Evolutionary conservation across 2,797 vertebrate genomes (phyloP).

Genomic region (Peromyscus aztecus): DNA sequence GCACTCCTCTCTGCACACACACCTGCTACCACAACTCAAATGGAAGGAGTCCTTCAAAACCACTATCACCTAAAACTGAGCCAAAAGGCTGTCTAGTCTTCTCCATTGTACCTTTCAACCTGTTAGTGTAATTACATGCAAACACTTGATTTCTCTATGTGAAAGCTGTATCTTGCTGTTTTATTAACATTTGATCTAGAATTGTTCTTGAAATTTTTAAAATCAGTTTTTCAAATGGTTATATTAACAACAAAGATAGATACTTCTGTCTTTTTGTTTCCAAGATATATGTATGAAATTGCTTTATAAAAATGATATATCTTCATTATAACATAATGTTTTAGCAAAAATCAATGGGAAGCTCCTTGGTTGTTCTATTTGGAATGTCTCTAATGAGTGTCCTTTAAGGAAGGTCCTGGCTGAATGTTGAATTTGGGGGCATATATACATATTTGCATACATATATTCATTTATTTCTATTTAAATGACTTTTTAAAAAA

Average conservation of each 20-base stretch:
- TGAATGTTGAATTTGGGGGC: neutral
- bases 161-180: neutral
- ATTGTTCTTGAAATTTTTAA: conserved; percentile 12
- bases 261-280: neutral
- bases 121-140: neutral
- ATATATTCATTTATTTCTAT: neutral
- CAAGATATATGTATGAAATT: neutral
- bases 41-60: neutral
- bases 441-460: neutral
- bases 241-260: neutral
- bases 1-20: neutral
- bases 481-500: neutral
- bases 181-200: neutral
- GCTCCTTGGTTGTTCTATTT: neutral
- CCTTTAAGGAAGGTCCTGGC: neutral
- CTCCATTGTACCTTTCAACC: neutral
- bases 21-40: neutral
- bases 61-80: neutral
- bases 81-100: neutral
- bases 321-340: neutral
- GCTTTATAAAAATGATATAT: neutral
- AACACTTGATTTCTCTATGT: neutral
- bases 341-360: neutral
- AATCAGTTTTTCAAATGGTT: conserved; percentile 16
- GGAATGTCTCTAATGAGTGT: neutral